Percentiles rank a stretch among this genome's conserved stretches.
phyloP scores from a whole-genome alignment of 2,888 invertebrate genomes.

The Parochlus steinenii region DNA sequence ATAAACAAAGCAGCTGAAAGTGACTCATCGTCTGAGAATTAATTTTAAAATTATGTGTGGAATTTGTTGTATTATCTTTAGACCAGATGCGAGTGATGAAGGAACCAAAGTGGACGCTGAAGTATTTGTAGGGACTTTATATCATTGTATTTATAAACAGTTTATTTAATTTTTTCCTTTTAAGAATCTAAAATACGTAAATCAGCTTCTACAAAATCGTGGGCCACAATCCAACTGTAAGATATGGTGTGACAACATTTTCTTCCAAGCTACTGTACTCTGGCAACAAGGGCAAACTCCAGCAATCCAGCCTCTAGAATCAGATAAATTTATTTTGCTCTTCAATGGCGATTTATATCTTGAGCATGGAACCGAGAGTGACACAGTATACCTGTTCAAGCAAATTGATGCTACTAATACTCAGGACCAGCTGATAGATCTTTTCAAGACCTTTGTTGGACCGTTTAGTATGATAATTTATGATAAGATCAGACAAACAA shows the following conservation, averaged over 20 bases:
- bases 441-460: constrained; percentile 48
- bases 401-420: constrained; percentile 21
- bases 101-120: neutral
- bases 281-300: constrained; percentile 65
- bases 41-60: constrained; percentile 14
- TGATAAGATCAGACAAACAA: constrained; percentile 34
- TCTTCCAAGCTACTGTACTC: constrained; percentile 42
- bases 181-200: constrained; percentile 8
- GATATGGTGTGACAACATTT: constrained; percentile 10
- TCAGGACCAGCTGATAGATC: constrained; percentile 21
- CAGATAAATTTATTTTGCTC: constrained; percentile 42
- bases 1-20: neutral
- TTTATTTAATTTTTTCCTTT: neutral
- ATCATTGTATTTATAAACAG: neutral
- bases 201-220: constrained; percentile 16
- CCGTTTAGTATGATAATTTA: constrained; percentile 74
- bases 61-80: constrained; percentile 13
- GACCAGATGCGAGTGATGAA: too few relatives aligned
- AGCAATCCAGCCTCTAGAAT: constrained; percentile 50
- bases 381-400: constrained; percentile 36
- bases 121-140: constrained; percentile 1
- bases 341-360: constrained; percentile 82
- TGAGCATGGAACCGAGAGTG: constrained; percentile 29
- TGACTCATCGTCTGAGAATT: neutral
- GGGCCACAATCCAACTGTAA: constrained; percentile 17